These are phyloP conservation scores for Lagenorhynchus albirostris DNA, from an alignment of 2,113 vertebrate genomes.

Conservation along the genomic window DNA sequence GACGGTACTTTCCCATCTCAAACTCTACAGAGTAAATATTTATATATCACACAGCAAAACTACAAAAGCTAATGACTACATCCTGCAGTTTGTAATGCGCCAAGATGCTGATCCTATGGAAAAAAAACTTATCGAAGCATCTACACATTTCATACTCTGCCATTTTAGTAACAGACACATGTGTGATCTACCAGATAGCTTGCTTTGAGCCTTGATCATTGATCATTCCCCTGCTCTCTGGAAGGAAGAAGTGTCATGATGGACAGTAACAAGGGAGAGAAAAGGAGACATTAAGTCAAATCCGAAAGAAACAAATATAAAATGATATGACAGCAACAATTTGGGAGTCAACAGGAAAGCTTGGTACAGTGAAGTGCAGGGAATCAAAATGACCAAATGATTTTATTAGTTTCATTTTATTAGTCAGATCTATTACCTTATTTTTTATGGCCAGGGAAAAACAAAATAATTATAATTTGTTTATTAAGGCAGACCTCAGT, in stretches of 20 bases:
- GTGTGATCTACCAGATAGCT: conserved; percentile 9
- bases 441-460: conserved; percentile 81
- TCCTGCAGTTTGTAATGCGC: neutral
- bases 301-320: conserved; percentile 75
- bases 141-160: neutral
- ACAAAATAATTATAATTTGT: conserved; percentile 84
- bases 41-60: neutral
- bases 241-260: conserved; percentile 58
- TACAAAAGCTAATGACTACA: neutral
- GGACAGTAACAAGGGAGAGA: conserved; percentile 66
- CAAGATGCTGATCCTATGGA: neutral
- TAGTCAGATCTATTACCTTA: conserved; percentile 86
- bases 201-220: conserved; percentile 22
- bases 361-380: conserved; percentile 75
- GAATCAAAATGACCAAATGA: conserved; percentile 89
- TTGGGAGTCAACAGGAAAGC: conserved; percentile 86
- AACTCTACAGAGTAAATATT: neutral
- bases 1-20: neutral
- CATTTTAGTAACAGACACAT: conserved; percentile 36
- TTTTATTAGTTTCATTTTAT: conserved; percentile 88
- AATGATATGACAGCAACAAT: conserved; percentile 82
- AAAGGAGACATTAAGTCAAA: conserved; percentile 64
- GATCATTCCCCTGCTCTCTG: conserved; percentile 34
- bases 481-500: conserved; percentile 77
- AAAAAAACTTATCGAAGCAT: neutral